Evolutionary conservation across 2,888 invertebrate species (phyloP).

Genomic region (Sericinus montela): DNA sequence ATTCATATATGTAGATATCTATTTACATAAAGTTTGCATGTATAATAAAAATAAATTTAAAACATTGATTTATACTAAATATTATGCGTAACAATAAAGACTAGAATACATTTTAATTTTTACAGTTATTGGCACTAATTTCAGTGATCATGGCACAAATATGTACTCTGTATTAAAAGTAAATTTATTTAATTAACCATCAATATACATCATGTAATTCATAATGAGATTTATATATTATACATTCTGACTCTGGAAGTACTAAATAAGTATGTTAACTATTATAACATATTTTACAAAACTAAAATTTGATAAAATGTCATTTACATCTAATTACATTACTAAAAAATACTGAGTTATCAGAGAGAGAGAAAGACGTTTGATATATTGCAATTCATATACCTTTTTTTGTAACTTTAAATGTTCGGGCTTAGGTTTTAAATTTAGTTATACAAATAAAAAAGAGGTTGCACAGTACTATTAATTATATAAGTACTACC

Average conservation of each 20-base stretch:
- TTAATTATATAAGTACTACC: conserved; percentile 18
- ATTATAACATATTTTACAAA: conserved; percentile 67
- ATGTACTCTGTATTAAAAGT: conserved; percentile 56
- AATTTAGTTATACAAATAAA: conserved; percentile 21
- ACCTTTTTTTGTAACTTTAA: no score
- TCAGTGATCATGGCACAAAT: conserved; percentile 72
- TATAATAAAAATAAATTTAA: conserved; percentile 50
- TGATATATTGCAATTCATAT: no score
- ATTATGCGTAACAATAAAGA: conserved; percentile 79
- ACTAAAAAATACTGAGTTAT: conserved; percentile 69
- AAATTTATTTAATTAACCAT: conserved; percentile 39
- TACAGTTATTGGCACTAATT: conserved; percentile 80
- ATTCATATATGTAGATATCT: conserved; percentile 50
- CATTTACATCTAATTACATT: conserved; percentile 62
- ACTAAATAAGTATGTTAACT: conserved; percentile 64
- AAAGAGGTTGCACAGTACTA: conserved; percentile 11
- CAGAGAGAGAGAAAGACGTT: no score
- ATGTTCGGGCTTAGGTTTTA: no score
- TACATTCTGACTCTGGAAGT: conserved; percentile 26
- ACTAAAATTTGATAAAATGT: conserved; percentile 61
- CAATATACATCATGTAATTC: conserved; percentile 32
- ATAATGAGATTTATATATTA: conserved; percentile 37
- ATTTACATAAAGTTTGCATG: conserved; percentile 49
- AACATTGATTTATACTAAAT: conserved; percentile 76
- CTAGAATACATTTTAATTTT: conserved; percentile 77